Evolutionary conservation across 2,113 vertebrate genomes (phyloP), one percentile per base, ranked within the genome.

Genomic region (Oreochromis niloticus): DNA sequence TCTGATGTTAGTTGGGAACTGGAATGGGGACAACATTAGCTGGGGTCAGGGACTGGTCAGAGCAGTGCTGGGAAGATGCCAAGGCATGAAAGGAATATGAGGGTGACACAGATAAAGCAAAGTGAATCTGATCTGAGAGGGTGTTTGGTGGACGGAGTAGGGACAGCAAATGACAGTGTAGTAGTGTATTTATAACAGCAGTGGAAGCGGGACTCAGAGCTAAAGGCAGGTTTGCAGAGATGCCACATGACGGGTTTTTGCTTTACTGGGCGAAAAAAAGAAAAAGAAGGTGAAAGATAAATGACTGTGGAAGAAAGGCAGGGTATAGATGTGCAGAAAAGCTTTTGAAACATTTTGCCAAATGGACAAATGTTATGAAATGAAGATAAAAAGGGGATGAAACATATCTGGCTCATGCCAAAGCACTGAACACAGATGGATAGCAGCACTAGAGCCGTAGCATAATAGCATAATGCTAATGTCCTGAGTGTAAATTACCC

Each of bases 41-140:
- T 14, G 73, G 55, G 85, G 90, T 91, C 89, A 88, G 87, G 19
- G 54, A 27, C 82, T 82, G 91, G 93, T 91, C 88, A 85, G 84
- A 61, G 80, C 83, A 39, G 73, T 32, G 12, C 57, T 39, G 52
- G 61, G 50, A 86, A 83, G 83, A 89, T 19, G 71, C 68, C 85
- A 61, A 86, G 85, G 66, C 89, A 87, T 88, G 87, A 93, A 94
- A 34, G 71, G 78, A 84, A 75, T 80, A 56, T 32, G 55, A 92
- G 85, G 22, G 48, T 61, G 88, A 91, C 84, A 79, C 73, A 88
- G 83, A 85, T 8, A 43, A 36, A 81, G 59, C 63, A 54, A 55
- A 91, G 78, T 41, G 63, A 80, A 75, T 87, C 19, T 86, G 89
- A 90, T 86, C 81, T 78, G 22, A 87, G 80, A 82, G 63, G 79